A percentile compares a stretch with the other conserved stretches of the same genome.
These are phyloP conservation scores for Aphidoletes aphidimyza DNA, from an alignment of 2,888 invertebrate genomes.

Conservation along the genomic window DNA sequence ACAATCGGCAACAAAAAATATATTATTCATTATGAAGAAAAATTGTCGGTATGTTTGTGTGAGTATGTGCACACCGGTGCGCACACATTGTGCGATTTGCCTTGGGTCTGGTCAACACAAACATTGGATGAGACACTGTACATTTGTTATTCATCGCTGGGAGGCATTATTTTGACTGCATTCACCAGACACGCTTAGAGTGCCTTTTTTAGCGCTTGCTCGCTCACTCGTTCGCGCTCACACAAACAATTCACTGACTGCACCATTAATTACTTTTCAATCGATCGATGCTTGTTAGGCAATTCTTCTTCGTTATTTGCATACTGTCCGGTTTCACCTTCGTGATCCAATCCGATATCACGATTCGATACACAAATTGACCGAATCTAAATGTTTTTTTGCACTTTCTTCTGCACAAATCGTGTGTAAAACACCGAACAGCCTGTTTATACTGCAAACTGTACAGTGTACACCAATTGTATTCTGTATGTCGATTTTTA, in stretches of 20 bases:
- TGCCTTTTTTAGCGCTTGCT: no score
- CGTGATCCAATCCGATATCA: no score
- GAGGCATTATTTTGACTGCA: background rate
- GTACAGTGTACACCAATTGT: no score
- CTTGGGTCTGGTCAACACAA: background rate
- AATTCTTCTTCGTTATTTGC: background rate
- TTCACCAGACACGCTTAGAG: background rate
- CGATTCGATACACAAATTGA: no score
- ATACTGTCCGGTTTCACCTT: background rate
- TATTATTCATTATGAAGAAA: background rate
- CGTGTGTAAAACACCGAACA: no score
- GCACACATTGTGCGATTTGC: background rate
- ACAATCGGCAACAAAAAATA: conserved; percentile 28
- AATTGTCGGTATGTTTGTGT: no score
- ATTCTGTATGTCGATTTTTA: no score
- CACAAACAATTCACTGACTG: background rate
- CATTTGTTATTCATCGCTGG: background rate
- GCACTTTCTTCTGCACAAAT: background rate
- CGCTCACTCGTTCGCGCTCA: no score
- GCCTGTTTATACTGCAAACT: no score
- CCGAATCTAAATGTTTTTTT: background rate
- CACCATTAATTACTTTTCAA: background rate
- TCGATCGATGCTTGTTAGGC: background rate
- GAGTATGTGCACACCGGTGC: background rate
- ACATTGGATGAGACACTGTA: background rate